Conservation (phyloP, 2,113 vertebrate species). For the Equus przewalskii region DNA sequence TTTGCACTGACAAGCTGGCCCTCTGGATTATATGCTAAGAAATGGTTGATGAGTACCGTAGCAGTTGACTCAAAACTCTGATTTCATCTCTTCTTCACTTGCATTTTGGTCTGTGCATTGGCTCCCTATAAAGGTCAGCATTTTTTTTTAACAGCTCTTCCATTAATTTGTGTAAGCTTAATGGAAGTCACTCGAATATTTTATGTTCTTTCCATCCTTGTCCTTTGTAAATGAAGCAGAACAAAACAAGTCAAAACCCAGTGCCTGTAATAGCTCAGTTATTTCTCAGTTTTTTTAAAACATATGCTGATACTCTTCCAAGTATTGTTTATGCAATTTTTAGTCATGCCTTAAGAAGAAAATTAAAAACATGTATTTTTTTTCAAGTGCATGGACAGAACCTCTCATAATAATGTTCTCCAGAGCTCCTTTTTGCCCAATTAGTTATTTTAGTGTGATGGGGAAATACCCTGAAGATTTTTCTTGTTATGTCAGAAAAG, state of each 20-base stretch:
- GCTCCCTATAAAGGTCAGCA: neutral
- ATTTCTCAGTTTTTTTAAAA: neutral
- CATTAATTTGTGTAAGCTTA: constrained; percentile 17
- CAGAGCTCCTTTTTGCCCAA: neutral
- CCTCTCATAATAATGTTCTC: neutral
- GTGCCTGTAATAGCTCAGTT: neutral
- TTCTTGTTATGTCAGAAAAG: constrained; percentile 59
- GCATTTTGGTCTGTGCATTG: constrained; percentile 46
- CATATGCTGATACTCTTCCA: constrained; percentile 5
- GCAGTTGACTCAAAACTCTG: neutral
- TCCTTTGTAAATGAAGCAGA: constrained; percentile 26
- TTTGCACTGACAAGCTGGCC: constrained; percentile 37
- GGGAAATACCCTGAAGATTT: constrained; percentile 58
- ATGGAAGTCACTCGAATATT: constrained; percentile 13
- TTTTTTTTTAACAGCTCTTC: neutral
- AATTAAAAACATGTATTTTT: constrained; percentile 58
- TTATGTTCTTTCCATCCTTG: neutral
- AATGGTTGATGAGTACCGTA: constrained; percentile 29
- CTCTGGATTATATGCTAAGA: constrained; percentile 54
- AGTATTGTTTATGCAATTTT: constrained; percentile 63
- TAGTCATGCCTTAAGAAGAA: constrained; percentile 50
- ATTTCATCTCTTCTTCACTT: neutral
- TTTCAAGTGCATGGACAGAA: neutral
- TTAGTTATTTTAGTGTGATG: constrained; percentile 56
- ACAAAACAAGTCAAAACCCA: neutral